phyloP scores from a whole-genome alignment of 2,797 vertebrate species.

The Gymnocypris eckloni region DNA sequence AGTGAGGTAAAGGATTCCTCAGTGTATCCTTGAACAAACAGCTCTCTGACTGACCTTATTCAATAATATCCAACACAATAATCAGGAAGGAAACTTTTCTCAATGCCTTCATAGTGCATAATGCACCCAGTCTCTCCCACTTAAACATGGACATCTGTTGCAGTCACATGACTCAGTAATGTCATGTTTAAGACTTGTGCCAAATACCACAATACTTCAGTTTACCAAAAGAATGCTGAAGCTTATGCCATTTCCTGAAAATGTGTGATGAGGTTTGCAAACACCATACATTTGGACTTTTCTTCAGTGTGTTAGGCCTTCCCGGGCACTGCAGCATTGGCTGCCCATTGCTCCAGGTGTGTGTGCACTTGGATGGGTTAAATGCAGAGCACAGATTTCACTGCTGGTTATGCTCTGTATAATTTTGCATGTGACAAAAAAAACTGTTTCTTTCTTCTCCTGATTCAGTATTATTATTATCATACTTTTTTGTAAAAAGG shows the following conservation, averaged over 20 bases:
- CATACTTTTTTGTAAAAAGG: neutral
- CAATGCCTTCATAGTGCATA: constrained; percentile 11
- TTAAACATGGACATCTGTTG: constrained; percentile 36
- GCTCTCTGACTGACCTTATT: constrained; percentile 29
- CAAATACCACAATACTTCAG: constrained; percentile 25
- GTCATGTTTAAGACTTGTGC: constrained; percentile 6
- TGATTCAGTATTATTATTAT: neutral
- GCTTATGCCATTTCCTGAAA: constrained; percentile 12
- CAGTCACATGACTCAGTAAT: constrained; percentile 31
- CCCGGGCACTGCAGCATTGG: too few species aligned
- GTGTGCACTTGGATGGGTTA: too few species aligned
- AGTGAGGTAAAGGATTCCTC: neutral
- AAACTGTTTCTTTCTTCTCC: too few species aligned
- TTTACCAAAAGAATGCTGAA: constrained; percentile 32
- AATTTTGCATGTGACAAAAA: too few species aligned
- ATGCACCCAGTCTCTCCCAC: constrained; percentile 38
- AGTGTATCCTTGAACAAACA: constrained; percentile 23
- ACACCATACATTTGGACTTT: neutral
- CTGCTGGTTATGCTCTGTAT: too few species aligned
- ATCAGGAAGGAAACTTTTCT: constrained; percentile 7
- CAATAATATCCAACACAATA: constrained; percentile 21
- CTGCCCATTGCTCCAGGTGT: too few species aligned
- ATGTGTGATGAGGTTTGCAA: constrained; percentile 2
- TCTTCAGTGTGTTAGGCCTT: neutral
- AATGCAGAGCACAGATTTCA: too few species aligned